These are phyloP conservation scores for Poecilia picta DNA, from an alignment of 2,797 vertebrate species.

Conservation along the genomic window DNA sequence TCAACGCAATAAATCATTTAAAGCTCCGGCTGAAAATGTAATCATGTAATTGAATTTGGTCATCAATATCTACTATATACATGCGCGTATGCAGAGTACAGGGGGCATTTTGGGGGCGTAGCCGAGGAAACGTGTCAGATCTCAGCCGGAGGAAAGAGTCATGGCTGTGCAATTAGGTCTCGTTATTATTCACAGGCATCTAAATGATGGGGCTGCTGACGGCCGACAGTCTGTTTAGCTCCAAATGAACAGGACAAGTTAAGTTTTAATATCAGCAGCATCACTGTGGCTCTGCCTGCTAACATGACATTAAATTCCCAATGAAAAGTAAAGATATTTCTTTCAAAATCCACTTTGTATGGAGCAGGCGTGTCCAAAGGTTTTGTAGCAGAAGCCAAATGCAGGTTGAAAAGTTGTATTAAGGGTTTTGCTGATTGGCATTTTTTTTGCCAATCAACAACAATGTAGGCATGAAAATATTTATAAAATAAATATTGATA, in stretches of 20 bases:
- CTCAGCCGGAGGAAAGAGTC: constrained; percentile 70
- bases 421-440: no score
- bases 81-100: constrained; percentile 45
- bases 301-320: neutral
- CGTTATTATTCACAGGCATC: constrained; percentile 73
- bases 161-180: constrained; percentile 70
- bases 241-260: constrained; percentile 50
- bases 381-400: no score
- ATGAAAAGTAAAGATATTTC: constrained; percentile 22
- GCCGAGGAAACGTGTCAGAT: constrained; percentile 71
- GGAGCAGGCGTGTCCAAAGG: neutral
- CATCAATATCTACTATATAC: constrained; percentile 79
- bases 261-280: constrained; percentile 39
- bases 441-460: no score
- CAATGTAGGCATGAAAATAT: no score
- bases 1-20: constrained; percentile 77
- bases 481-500: no score
- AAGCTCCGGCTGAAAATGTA: constrained; percentile 76
- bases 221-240: constrained; percentile 60
- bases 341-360: neutral
- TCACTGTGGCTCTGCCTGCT: constrained; percentile 20
- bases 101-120: constrained; percentile 59
- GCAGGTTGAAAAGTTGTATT: no score
- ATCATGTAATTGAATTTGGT: constrained; percentile 84
- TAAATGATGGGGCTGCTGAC: constrained; percentile 66